Evolutionary conservation across 2,797 vertebrate species (phyloP), one percentile per base, ranked within the genome.

Genomic region (Gouania willdenowi): DNA sequence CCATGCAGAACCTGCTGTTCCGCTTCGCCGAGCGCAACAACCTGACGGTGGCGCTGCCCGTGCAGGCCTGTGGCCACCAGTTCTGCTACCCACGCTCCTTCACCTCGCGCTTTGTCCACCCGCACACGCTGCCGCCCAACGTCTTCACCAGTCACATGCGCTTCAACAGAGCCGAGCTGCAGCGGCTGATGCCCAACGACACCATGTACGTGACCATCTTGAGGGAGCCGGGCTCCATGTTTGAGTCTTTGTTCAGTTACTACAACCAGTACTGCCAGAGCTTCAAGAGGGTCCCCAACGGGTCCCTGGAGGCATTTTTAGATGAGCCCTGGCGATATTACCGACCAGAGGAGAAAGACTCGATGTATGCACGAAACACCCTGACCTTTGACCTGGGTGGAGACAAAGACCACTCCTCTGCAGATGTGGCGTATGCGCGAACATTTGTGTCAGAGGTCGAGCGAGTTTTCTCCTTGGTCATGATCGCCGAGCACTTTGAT

Each of bases 401-500:
- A 0, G 88, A 93, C 68, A 89, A 91, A 22, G 90, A 93, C 45
- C 83, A 64, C 5, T 65, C 79, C 1, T 44, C 68, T 0, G 44
- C 61, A 1, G 82, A 90, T 4, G 51, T 28, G 25, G 30, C 36
- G 0, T 93, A 93, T 12, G 77, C 87, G 0, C 75, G 56, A 8
- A 49, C 58, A 15, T 90, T 93, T 37, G 72, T 88, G 27, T 82
- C 62, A 1, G 88, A 90, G 46, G 75, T 92, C 36, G 91, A 92
- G 32, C 66, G 70, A 2, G 70, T 77, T 12, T 94, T 93, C 76
- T 91, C 91, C 0, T 59, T 94, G 6, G 92, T 94, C 47, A 91
- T 94, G 92, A 91, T 94, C 13, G 75, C 92, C 0, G 92, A 94
- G 62, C 81, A 93, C 73, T 94, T 94, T 18, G 92, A 93, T 4